Evolutionary conservation across 2,888 invertebrate species (phyloP).

Genomic region (Halocaridina rubra): DNA sequence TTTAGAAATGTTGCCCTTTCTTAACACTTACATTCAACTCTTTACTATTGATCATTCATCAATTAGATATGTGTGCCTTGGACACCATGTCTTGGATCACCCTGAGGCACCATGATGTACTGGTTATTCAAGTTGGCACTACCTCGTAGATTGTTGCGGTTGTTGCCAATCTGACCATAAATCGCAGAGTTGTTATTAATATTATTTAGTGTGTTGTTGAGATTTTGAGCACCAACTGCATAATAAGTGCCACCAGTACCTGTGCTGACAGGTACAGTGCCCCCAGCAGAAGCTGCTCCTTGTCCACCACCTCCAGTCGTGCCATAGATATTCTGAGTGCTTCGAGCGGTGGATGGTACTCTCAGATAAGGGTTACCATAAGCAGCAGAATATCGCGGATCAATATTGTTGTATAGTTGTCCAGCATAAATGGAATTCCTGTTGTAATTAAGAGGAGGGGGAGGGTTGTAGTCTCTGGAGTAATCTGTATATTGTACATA

Average conservation of each 20-base stretch:
- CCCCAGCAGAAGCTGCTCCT: neutral
- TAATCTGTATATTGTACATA: slow-evolving; percentile 91
- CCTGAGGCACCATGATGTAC: slow-evolving; percentile 45
- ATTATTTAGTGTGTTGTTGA: slow-evolving; percentile 30
- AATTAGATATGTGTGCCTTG: slow-evolving; percentile 42
- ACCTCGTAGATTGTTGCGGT: slow-evolving; percentile 18
- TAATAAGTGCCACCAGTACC: neutral
- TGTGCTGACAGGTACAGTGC: neutral
- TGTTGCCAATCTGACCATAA: slow-evolving; percentile 18
- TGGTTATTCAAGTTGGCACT: slow-evolving; percentile 36
- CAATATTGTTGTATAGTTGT: slow-evolving; percentile 69
- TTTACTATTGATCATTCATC: too few species aligned
- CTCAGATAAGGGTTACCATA: slow-evolving; percentile 87
- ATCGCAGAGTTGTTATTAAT: neutral
- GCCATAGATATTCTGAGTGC: neutral
- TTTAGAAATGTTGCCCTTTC: too few species aligned
- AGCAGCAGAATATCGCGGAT: slow-evolving; percentile 88
- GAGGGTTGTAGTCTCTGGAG: slow-evolving; percentile 85
- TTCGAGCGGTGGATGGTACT: slow-evolving; percentile 71
- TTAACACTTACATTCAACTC: too few species aligned
- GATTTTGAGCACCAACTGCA: neutral
- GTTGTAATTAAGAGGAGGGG: slow-evolving; percentile 66
- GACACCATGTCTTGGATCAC: slow-evolving; percentile 15
- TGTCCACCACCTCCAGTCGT: neutral
- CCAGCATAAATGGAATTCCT: slow-evolving; percentile 50